phyloP scores from a whole-genome alignment of 2,797 vertebrate genomes.

The Hippopotamyrus pictus region DNA sequence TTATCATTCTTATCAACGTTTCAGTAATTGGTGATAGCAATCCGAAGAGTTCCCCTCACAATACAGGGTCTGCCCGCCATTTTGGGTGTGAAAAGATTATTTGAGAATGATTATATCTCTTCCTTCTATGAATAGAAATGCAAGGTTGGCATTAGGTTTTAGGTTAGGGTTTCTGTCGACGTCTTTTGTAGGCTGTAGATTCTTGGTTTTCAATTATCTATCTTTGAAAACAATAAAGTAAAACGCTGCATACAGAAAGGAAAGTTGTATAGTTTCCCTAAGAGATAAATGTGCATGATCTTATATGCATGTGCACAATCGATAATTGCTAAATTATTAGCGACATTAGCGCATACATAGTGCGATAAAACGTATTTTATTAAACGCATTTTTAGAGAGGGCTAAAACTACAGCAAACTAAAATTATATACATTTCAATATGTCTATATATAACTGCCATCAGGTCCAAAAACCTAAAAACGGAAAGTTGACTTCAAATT shows the following conservation, averaged over 20 bases:
- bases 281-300: not conserved
- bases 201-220: not conserved
- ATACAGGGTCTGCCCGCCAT: constrained; percentile 7
- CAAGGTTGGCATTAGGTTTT: not conserved
- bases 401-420: not conserved
- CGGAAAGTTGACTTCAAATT: not conserved
- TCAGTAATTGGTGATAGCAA: not conserved
- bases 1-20: not conserved
- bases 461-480: not conserved
- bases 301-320: not conserved
- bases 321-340: not conserved
- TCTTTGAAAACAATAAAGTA: not conserved
- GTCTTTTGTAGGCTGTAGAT: not conserved
- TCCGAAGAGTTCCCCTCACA: not conserved
- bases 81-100: not conserved
- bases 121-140: not conserved
- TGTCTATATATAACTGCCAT: not conserved
- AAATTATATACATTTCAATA: not conserved
- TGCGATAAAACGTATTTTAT: not conserved
- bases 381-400: not conserved
- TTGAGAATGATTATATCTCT: not conserved
- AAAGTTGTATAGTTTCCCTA: not conserved
- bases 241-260: not conserved
- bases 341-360: not conserved
- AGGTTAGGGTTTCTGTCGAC: not conserved